A percentile compares a stretch with the other conserved stretches of the same genome.
Evolutionary conservation across 2,113 vertebrate genomes (phyloP).

Genomic region (Centrocercus urophasianus): DNA sequence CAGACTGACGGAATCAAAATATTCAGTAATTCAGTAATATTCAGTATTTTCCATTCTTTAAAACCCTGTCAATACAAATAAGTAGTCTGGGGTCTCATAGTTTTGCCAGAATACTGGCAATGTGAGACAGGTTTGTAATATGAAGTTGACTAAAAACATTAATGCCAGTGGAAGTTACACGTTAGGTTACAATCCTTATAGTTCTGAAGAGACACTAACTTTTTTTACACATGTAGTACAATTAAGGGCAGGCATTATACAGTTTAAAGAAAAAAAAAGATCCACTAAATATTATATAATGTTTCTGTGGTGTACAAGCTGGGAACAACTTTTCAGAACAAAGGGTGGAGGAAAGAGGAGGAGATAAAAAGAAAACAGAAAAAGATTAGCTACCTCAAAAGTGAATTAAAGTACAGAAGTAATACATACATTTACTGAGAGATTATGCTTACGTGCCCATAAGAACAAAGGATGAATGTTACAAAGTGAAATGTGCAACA

Average conservation of each 20-base stretch:
- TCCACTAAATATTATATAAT: background rate
- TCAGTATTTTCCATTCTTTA: background rate
- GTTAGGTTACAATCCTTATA: background rate
- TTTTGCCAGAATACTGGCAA: background rate
- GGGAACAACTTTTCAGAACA: background rate
- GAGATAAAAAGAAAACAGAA: background rate
- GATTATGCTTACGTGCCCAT: accelerated
- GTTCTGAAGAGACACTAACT: background rate
- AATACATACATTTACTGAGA: background rate
- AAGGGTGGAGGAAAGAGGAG: background rate
- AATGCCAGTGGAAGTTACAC: background rate
- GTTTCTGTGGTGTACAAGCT: background rate
- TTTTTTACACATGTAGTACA: background rate
- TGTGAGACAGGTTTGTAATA: background rate
- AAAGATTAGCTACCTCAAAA: background rate
- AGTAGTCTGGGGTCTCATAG: background rate
- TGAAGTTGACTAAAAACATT: background rate
- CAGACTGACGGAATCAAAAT: background rate
- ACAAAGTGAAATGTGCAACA: background rate
- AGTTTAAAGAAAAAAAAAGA: background rate
- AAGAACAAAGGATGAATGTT: background rate
- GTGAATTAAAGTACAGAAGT: background rate
- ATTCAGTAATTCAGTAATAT: background rate
- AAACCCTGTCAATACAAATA: background rate
- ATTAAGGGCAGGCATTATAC: background rate